Evolutionary conservation across 2,888 invertebrate species (phyloP), one percentile per base, ranked within the genome.

Genomic region (Scrobipalpa atriplicella): DNA sequence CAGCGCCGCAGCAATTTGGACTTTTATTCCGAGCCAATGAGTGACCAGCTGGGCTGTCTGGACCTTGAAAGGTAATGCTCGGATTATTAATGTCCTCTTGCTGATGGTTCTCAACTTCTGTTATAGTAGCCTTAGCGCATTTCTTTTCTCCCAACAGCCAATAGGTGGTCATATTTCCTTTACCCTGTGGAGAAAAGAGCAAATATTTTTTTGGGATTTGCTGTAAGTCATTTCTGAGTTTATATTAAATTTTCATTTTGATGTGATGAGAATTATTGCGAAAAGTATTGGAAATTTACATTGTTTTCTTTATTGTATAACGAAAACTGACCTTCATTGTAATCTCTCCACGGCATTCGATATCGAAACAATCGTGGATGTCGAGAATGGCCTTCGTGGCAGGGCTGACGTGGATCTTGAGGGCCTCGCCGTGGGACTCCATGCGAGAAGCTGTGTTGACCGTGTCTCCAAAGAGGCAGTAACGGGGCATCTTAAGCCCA

Each of bases 401-500:
- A 0, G 97, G 95, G 81, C 98, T 98, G 68, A 99, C 97, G 87
- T 99, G 99, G 73, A 99, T 98, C 86, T 95, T 96, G 29, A 98
- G 89, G 0, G 98, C 98, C 84, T 96, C 95, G 13, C 98, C 98
- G 76, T 97, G 98, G 8, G 97, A 97, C 86, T 98, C 98, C 97
- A 98, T 97, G 71, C 98, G 93, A 0, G 97, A 97, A 0, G 98
- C 97, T 0, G 98, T 98, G 82, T 98, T 98, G 3, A 98, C 98
- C 0, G 98, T 98, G 81, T 98, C 98, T 0, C 98, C 98, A 79
- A 98, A 98, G 13, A 98, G 93, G 81, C 98, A 98, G 83, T 98
- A 98, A 66, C 98, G 94, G 0, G 98, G 98, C 98, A 98, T 98
- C 89, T 98, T 98, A 39, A 97, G 92, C 0, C 98, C 98, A 0